Evolutionary conservation across 2,888 invertebrate species (phyloP).

Genomic region (Clistopyga incitator): DNA sequence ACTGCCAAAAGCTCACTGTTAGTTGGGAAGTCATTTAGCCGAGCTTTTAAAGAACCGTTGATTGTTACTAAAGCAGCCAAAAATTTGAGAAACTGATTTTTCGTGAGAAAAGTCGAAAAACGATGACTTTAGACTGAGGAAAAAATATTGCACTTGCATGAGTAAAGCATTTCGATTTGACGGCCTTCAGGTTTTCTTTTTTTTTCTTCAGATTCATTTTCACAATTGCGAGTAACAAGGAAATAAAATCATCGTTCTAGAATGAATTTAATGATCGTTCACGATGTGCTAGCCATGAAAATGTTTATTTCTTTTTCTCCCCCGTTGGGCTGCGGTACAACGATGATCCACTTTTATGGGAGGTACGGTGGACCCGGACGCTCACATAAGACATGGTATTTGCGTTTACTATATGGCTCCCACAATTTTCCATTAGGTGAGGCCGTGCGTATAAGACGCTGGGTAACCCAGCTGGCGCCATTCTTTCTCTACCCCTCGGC

Average conservation of each 20-base stretch:
- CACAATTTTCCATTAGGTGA: conserved; percentile 81
- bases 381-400: conserved; percentile 62
- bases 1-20: background rate
- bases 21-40: conserved; percentile 7
- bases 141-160: too few species aligned
- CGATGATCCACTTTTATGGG: conserved; percentile 68
- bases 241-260: background rate
- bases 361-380: conserved; percentile 42
- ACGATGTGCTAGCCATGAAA: conserved; percentile 44
- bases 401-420: conserved; percentile 66
- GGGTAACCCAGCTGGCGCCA: conserved; percentile 66
- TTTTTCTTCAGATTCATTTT: background rate
- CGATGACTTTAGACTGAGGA: too few species aligned
- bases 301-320: conserved; percentile 45
- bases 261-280: conserved; percentile 50
- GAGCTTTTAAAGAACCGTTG: background rate
- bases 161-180: background rate
- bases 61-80: background rate
- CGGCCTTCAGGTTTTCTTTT: background rate
- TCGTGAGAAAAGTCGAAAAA: too few species aligned
- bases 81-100: background rate
- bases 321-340: conserved; percentile 36
- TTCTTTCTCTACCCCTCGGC: conserved; percentile 53
- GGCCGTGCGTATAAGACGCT: conserved; percentile 68
- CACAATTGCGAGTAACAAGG: background rate